A percentile compares a stretch with the other conserved stretches of the same genome.
phyloP scores from a whole-genome alignment of 2,113 vertebrate species.

The Nothoprocta pentlandii region DNA sequence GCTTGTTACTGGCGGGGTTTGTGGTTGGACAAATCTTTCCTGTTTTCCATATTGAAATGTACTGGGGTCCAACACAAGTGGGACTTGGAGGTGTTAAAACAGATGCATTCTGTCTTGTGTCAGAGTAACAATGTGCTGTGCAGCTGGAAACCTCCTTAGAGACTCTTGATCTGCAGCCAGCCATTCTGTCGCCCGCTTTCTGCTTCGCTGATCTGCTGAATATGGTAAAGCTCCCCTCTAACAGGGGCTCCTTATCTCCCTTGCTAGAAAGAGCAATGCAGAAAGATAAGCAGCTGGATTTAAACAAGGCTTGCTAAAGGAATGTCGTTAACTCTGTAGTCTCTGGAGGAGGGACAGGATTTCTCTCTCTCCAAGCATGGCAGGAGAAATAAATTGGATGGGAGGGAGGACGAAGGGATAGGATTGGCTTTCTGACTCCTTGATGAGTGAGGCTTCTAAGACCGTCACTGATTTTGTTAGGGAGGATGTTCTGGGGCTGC shows the following conservation, averaged over 20 bases:
- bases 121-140: background rate
- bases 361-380: background rate
- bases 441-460: accelerated
- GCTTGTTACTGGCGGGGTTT: background rate
- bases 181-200: background rate
- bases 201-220: conserved; percentile 20
- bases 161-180: background rate
- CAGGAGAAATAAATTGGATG: background rate
- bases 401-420: background rate
- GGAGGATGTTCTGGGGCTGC: background rate
- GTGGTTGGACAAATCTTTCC: background rate
- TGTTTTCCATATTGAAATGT: background rate
- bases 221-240: background rate
- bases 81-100: background rate
- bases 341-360: background rate
- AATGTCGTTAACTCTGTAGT: background rate
- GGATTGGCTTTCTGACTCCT: background rate
- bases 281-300: conserved; percentile 51
- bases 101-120: background rate
- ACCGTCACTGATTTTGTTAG: background rate
- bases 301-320: background rate
- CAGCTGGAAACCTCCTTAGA: background rate
- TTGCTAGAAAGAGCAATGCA: background rate
- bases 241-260: conserved; percentile 49
- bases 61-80: background rate